A percentile compares a stretch with the other conserved stretches of the same genome.
Evolutionary conservation across 2,888 invertebrate genomes (phyloP).

Genomic region (Alsophila aescularia): DNA sequence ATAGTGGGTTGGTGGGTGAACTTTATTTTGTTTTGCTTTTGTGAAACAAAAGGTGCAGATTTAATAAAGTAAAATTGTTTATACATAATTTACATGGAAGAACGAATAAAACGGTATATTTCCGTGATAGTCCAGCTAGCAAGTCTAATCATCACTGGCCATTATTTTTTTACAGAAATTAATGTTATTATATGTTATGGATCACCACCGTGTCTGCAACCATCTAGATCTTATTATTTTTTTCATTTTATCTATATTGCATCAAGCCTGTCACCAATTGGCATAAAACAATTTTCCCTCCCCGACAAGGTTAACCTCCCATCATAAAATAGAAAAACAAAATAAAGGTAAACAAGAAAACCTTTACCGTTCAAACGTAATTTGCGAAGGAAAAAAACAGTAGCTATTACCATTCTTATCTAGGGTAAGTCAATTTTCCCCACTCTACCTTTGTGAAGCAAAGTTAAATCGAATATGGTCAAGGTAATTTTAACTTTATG

Average conservation of each 20-base stretch:
- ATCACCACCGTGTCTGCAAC: too few species aligned
- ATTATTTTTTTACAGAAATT: too few species aligned
- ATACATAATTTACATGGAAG: too few species aligned
- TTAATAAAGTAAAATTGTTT: too few species aligned
- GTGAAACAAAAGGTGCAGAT: too few species aligned
- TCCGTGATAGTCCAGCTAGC: too few species aligned
- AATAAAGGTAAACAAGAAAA: constrained; percentile 78
- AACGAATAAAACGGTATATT: too few species aligned
- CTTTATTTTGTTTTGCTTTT: too few species aligned
- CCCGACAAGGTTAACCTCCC: constrained; percentile 26
- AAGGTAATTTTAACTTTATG: constrained; percentile 43
- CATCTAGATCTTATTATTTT: too few species aligned
- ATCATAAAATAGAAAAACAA: constrained; percentile 58
- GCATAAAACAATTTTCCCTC: constrained; percentile 19
- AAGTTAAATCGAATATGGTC: neutral
- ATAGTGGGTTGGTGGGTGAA: too few species aligned
- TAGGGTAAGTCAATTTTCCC: constrained; percentile 81
- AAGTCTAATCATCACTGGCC: too few species aligned
- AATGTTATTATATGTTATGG: too few species aligned
- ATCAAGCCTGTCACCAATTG: neutral
- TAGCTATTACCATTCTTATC: constrained; percentile 78
- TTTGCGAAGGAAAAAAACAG: constrained; percentile 73
- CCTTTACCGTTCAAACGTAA: constrained; percentile 73
- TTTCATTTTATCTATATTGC: neutral
- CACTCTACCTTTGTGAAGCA: constrained; percentile 49